These are phyloP conservation scores for Chloroclystis v-ata DNA, from an alignment of 2,888 invertebrate species.

Conservation along the genomic window DNA sequence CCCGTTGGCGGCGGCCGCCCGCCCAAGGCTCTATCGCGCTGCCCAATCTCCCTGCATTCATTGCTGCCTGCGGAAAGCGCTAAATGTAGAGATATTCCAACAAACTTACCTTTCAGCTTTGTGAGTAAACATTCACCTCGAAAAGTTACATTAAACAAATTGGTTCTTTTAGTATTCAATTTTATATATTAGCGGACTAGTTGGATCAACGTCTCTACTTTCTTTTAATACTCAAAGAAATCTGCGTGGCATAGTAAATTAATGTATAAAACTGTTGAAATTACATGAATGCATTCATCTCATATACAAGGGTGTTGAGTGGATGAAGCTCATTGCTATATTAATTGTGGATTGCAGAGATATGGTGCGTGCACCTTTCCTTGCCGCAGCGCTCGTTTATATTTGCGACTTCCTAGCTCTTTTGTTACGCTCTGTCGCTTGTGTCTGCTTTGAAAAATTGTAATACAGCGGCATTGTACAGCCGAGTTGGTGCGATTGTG, in stretches of 20 bases:
- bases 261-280: too few relatives aligned
- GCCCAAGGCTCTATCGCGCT: conserved; percentile 54
- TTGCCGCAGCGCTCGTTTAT: conserved; percentile 70
- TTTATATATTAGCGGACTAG: conserved; percentile 38
- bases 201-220: conserved; percentile 28
- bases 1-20: conserved; percentile 30
- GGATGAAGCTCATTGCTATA: conserved; percentile 10
- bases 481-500: conserved; percentile 62
- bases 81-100: conserved; percentile 63
- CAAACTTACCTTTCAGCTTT: conserved; percentile 59
- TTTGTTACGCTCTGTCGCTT: conserved; percentile 72
- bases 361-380: conserved; percentile 55
- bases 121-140: conserved; percentile 52
- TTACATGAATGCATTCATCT: too few relatives aligned
- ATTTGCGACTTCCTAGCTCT: conserved; percentile 73
- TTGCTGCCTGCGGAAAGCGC: conserved; percentile 57
- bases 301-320: too few relatives aligned
- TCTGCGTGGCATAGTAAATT: too few relatives aligned
- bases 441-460: conserved; percentile 76
- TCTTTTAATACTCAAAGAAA: conserved; percentile 4
- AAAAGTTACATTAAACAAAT: conserved; percentile 72
- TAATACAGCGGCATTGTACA: conserved; percentile 70
- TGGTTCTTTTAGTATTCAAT: conserved; percentile 55
- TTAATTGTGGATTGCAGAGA: conserved; percentile 36
- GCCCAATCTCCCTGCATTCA: conserved; percentile 71